Conservation (phyloP, 2,113 vertebrate genomes). For the Pseudonaja textilis region DNA sequence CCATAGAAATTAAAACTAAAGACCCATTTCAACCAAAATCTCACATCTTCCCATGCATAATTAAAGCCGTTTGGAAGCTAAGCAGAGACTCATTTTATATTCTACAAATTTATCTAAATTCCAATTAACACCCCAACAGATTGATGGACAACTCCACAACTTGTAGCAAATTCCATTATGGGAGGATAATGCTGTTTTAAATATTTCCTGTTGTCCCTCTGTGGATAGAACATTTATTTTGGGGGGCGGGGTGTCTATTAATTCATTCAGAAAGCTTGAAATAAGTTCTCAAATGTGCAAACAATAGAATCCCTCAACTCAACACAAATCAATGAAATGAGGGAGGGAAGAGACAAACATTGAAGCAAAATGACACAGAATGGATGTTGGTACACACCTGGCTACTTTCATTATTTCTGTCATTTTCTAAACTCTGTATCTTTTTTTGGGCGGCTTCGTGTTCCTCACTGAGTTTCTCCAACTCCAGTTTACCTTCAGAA, state of each 20-base stretch:
- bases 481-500: conserved; percentile 84
- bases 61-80: not conserved
- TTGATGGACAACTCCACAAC: too few species aligned
- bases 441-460: conserved; percentile 78
- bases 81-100: not conserved
- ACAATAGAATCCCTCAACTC: conserved; percentile 4
- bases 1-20: not conserved
- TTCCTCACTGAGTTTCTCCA: conserved; percentile 76
- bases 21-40: not conserved
- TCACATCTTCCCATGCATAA: not conserved
- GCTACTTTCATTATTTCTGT: conserved; percentile 72
- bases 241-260: not conserved
- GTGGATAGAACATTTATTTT: not conserved
- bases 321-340: conserved; percentile 36
- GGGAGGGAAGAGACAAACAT: conserved; percentile 41
- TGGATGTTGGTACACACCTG: conserved; percentile 81
- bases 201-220: not conserved
- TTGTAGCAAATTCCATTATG: not conserved
- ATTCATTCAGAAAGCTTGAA: conserved; percentile 7
- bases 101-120: not conserved
- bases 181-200: not conserved
- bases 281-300: not conserved
- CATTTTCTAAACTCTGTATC: conserved; percentile 73
- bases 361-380: conserved; percentile 39
- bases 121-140: not conserved